These are phyloP conservation scores for Myzus persicae DNA, from an alignment of 1,140 invertebrate species.

Conservation along the genomic window DNA sequence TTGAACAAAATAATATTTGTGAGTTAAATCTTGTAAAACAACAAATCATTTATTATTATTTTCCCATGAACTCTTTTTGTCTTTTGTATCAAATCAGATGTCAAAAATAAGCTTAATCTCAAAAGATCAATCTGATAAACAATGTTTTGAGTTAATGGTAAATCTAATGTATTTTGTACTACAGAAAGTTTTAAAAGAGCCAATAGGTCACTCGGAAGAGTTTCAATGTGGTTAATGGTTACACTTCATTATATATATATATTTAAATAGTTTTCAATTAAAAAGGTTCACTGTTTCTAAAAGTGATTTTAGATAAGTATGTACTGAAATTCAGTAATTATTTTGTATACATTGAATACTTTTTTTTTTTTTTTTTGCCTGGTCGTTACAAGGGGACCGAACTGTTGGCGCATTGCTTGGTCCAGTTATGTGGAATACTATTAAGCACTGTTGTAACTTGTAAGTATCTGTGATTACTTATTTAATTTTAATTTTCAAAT, in stretches of 20 bases:
- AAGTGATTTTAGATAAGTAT: background rate
- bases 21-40: background rate
- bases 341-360: too few relatives aligned
- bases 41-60: background rate
- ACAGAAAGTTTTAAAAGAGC: background rate
- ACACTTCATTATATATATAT: background rate
- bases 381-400: too few relatives aligned
- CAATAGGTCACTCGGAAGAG: background rate
- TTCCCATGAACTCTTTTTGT: background rate
- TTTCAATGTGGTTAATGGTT: background rate
- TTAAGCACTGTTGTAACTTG: too few relatives aligned
- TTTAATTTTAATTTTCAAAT: too few relatives aligned
- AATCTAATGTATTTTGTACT: background rate
- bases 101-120: background rate
- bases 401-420: too few relatives aligned
- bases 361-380: too few relatives aligned
- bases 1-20: background rate
- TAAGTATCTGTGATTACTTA: too few relatives aligned
- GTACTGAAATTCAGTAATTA: too few relatives aligned
- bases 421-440: too few relatives aligned
- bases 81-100: background rate
- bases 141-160: background rate
- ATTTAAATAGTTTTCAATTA: background rate
- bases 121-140: background rate
- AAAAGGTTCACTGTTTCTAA: background rate